Evolutionary conservation across 1,140 invertebrate genomes (phyloP), one percentile per base, ranked within the genome.

Genomic region (Apis cerana): DNA sequence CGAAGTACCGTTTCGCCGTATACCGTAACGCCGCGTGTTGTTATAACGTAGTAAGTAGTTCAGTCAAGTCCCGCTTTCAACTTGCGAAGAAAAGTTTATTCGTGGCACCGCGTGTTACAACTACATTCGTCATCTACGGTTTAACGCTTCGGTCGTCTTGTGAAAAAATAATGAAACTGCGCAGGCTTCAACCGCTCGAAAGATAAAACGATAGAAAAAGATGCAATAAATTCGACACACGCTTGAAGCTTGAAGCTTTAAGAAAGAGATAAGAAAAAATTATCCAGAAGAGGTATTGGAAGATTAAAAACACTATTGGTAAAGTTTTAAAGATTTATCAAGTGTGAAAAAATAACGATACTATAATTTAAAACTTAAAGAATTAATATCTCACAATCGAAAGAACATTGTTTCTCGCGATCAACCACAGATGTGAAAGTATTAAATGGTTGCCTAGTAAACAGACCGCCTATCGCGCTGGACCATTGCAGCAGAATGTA

Each of bases 1-100:
- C 67, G 64, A 78, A 70, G 80, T 82, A 82, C 75, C 80, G 80
- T 78, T 78, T 56, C 12, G n/a, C 68, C 64, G 80, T 82, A 70
- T 78, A 82, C 75, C 80, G 75, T 82, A 82, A 82, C 67, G 50
- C 19, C 10, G 4, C 9, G 61, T 64, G 75, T 82, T 77, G 80
- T 77, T 81, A 65, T 48, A 81, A 48, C 43, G 58, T 78, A 78
- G 58, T 56, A 70, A 78, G 80, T 82, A 77, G 80, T 77, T 78
- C 80, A 74, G 50, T 67, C 54, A 50, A 82, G 80, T 82, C 48
- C 75, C 67, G 80, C 80, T 70, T 78, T 82, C 80, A 67, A 54
- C 27, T 75, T 75, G 58, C 50, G 75, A 23, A 23, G 23, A 78
- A 78, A 78, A 70, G 58, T 82, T 81, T 70, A 54, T 75, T 72